A percentile compares a stretch with the other conserved stretches of the same genome.
These are phyloP conservation scores for Channa maculata DNA, from an alignment of 2,113 vertebrate genomes.

Conservation along the genomic window DNA sequence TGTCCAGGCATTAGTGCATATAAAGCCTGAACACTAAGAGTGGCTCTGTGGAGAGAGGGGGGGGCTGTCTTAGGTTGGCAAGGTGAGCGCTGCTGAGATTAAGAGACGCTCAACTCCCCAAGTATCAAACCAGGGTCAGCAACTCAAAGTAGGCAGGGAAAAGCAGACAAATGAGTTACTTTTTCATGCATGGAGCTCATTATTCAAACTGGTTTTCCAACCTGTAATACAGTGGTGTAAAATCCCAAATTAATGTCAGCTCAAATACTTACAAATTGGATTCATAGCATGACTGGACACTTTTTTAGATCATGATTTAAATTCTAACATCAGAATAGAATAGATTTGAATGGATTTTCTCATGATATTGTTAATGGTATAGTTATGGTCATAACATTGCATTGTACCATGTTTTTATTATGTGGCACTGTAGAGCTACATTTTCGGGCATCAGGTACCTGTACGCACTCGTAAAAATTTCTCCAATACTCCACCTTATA, in stretches of 20 bases:
- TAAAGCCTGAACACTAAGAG: constrained; percentile 36
- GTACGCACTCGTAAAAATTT: no score
- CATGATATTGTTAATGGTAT: no score
- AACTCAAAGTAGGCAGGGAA: constrained; percentile 53
- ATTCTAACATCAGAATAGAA: background rate
- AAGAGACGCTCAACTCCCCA: constrained; percentile 58
- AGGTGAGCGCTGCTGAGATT: constrained; percentile 68
- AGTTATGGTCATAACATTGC: no score
- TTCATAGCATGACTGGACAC: background rate
- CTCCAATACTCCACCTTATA: no score
- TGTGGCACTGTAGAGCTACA: no score
- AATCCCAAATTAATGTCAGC: constrained; percentile 46
- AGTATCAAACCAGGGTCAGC: constrained; percentile 60
- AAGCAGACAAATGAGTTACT: constrained; percentile 57
- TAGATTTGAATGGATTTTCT: background rate
- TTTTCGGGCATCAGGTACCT: no score
- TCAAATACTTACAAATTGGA: constrained; percentile 20
- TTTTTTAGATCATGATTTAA: constrained; percentile 10
- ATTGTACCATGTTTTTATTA: no score
- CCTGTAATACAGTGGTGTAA: constrained; percentile 33
- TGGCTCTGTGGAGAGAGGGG: constrained; percentile 17
- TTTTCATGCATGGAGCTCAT: constrained; percentile 52
- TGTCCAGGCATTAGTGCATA: constrained; percentile 28
- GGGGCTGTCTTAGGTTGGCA: constrained; percentile 44
- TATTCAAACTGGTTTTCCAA: constrained; percentile 40